Evolutionary conservation across 2,888 invertebrate genomes (phyloP), one percentile per base, ranked within the genome.

Genomic region (Ophion ellenae): DNA sequence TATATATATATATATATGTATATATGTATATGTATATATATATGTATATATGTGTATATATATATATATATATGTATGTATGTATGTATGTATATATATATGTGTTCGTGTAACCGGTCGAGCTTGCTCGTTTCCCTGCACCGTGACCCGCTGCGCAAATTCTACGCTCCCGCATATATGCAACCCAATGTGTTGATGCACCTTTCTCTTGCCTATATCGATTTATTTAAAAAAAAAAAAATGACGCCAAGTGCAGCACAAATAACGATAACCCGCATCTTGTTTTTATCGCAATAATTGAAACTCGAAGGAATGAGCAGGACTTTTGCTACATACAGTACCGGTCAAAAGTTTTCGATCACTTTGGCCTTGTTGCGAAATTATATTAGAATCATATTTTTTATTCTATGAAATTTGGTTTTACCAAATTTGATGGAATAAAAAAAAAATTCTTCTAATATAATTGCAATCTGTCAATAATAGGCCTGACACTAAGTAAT

Each of bases 191-290:
- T 79, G 74, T 83, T 86, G 83, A 80, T 77, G 83, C 67, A 74
- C 80, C 75, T 85, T 69, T 11, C 66, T 75, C 61, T 69, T 61
- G 32, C 9, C 70, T 67, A 32, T 90, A 90, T 91, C 86, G 91
- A 91, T 92, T 92, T 92, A 92, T 91, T 91, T 17, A 2, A 53
- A 2, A 14, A 92, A 92, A 92, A 93, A 92, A 92, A 92, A 92
- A 92, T 91, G 90, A 90, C 90, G 90, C 90, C 89, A 90, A 91
- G 91, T 91, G 88, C 89, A 86, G 83, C 90, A 90, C 91, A 91
- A 91, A 91, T 20, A 45, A 91, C 87, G 90, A 91, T 91, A 86
- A 89, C 88, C 86, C 87, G 87, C 87, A 82, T 87, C 83, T 84
- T 80, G 45, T 77, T 76, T 77, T 20, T 53, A 53, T 53, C 53